A percentile compares a stretch with the other conserved stretches of the same genome.
phyloP scores from a whole-genome alignment of 2,888 invertebrate species.

The Chloroclystis v-ata region DNA sequence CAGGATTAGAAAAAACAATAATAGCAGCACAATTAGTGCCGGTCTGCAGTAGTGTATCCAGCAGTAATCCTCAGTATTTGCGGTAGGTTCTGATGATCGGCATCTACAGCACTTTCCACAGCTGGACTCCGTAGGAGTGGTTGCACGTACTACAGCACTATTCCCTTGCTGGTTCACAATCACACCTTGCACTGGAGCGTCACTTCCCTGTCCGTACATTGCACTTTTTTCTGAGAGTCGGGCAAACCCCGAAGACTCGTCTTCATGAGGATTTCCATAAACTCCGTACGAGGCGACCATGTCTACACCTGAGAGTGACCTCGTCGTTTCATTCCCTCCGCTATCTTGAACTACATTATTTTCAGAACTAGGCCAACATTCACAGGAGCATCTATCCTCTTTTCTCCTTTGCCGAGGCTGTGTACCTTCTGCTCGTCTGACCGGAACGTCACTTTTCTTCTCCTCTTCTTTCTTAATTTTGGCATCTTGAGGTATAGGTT shows the following conservation, averaged over 20 bases:
- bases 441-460: conserved; percentile 61
- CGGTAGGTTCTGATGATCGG: conserved; percentile 53
- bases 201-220: conserved; percentile 62
- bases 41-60: conserved; percentile 77
- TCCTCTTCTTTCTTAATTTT: conserved; percentile 73
- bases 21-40: conserved; percentile 70
- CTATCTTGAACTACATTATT: conserved; percentile 60
- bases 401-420: conserved; percentile 65
- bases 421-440: conserved; percentile 57
- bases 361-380: conserved; percentile 74
- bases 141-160: conserved; percentile 65
- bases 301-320: conserved; percentile 70
- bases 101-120: conserved; percentile 60
- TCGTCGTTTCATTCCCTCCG: conserved; percentile 59
- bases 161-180: conserved; percentile 75
- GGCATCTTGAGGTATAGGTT: conserved; percentile 64
- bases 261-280: conserved; percentile 71
- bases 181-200: conserved; percentile 71
- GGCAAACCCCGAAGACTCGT: conserved; percentile 71
- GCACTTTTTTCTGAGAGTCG: conserved; percentile 62
- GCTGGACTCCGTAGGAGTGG: conserved; percentile 42
- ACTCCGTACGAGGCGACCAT: conserved; percentile 77
- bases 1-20: conserved; percentile 75
- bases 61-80: conserved; percentile 71
- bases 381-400: conserved; percentile 73